Percentiles rank a stretch among this genome's conserved stretches.
phyloP scores from a whole-genome alignment of 2,113 vertebrate species.

The Mormoops blainvillei region DNA sequence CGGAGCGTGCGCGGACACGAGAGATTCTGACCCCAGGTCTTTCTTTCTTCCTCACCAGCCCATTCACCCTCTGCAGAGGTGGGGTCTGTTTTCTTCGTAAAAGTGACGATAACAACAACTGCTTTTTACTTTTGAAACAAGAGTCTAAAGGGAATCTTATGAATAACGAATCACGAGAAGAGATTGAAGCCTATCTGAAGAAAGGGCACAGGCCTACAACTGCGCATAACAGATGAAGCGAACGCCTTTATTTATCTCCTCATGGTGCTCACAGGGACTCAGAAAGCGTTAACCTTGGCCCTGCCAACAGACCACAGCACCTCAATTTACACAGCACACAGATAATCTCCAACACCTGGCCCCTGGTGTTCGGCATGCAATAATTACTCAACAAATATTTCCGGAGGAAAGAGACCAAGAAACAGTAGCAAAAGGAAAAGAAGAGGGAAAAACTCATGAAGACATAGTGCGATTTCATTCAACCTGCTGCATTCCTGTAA shows the following conservation, averaged over 20 bases:
- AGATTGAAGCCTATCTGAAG: neutral
- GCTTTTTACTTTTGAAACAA: neutral
- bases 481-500: neutral
- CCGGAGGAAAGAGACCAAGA: neutral
- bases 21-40: neutral
- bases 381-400: neutral
- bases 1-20: accelerated
- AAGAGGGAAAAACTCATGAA: neutral
- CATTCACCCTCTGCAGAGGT: neutral
- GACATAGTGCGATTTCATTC: neutral
- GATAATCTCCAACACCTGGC: neutral
- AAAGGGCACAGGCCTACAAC: neutral
- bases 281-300: neutral
- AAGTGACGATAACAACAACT: neutral
- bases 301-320: neutral
- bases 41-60: neutral
- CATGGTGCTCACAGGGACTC: neutral
- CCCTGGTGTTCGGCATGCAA: neutral
- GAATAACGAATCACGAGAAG: neutral
- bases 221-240: accelerated
- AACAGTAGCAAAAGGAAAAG: neutral
- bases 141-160: neutral
- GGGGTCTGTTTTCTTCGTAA: neutral
- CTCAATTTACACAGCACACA: accelerated
- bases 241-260: neutral